phyloP scores from a whole-genome alignment of 2,113 vertebrate species.

The Pseudonaja textilis region DNA sequence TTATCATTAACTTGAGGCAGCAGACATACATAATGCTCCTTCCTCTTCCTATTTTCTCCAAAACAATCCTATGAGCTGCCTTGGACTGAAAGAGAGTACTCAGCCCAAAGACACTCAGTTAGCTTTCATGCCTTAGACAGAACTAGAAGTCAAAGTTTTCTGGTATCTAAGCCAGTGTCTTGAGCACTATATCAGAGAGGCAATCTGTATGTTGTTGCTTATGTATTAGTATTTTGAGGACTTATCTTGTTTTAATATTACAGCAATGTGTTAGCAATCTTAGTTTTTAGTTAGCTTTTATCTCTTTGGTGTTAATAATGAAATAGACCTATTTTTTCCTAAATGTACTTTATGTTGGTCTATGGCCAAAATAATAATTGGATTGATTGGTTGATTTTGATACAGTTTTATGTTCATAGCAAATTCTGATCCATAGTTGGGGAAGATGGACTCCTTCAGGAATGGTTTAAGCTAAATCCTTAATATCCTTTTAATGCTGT shows the following conservation, averaged over 20 bases:
- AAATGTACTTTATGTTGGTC: background rate
- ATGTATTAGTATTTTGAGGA: background rate
- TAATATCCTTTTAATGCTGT: conserved; percentile 61
- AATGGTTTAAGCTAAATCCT: conserved; percentile 54
- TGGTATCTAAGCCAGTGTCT: background rate
- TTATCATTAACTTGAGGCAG: background rate
- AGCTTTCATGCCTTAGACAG: background rate
- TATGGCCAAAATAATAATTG: background rate
- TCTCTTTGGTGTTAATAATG: background rate
- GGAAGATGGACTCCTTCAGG: conserved; percentile 36
- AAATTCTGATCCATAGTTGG: background rate
- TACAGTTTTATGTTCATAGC: background rate
- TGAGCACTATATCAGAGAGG: background rate
- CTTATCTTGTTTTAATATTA: background rate
- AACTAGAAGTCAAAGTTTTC: background rate
- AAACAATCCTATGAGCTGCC: background rate
- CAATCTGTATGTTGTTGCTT: background rate
- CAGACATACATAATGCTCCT: background rate
- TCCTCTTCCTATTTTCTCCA: background rate
- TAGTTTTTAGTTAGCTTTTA: background rate
- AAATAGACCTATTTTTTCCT: background rate
- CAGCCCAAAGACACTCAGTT: background rate
- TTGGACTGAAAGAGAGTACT: background rate
- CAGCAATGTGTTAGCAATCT: background rate
- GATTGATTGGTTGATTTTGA: background rate